Evolutionary conservation across 1,140 invertebrate genomes (phyloP), one percentile per base, ranked within the genome.

Genomic region (Euura lappo): DNA sequence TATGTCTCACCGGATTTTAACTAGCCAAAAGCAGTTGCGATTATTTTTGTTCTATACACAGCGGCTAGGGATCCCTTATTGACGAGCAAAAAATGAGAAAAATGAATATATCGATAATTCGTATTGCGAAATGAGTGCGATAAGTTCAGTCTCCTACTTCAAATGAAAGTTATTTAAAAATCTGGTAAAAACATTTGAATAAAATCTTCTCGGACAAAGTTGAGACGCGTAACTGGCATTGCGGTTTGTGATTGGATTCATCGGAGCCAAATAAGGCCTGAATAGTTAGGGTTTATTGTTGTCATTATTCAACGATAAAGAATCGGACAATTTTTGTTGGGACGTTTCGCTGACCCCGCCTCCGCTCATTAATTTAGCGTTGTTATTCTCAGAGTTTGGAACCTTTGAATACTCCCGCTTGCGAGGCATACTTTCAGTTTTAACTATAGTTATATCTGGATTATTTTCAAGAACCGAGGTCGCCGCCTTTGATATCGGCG

Each of bases 391-490:
- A 42, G 85, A 81, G 45, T 83, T 87, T 6, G 83, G 78, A 0
- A 86, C 72, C 69, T 90, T 90, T 47, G 88, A 77, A 77, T 88
- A 88, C 0, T 87, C 86, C 45, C 85, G 81, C 51, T 87, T 86
- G 8, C 84, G 86, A 4, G 84, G 85, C 76, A 84, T 79, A 75
- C 84, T 88, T 73, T 91, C 90, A 68, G 90, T 89, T 75, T 92
- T 92, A 10, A 91, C 89, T 71, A 91, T 91, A 45, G 90, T 91
- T 45, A 91, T 91, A 78, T 91, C 91, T 0, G 91, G 90, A 79
- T 91, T 90, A 80, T 91, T 91, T 68, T 89, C 89, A 28, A 91
- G 79, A 0, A 89, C 87, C 6, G 88, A 86, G 64, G 85, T 90
- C 4, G 84, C 87, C 11, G 84, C 83, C 71, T 86, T 88, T 13